Evolutionary conservation across 2,797 vertebrate genomes (phyloP).

Genomic region (Aselliscus stoliczkanus): DNA sequence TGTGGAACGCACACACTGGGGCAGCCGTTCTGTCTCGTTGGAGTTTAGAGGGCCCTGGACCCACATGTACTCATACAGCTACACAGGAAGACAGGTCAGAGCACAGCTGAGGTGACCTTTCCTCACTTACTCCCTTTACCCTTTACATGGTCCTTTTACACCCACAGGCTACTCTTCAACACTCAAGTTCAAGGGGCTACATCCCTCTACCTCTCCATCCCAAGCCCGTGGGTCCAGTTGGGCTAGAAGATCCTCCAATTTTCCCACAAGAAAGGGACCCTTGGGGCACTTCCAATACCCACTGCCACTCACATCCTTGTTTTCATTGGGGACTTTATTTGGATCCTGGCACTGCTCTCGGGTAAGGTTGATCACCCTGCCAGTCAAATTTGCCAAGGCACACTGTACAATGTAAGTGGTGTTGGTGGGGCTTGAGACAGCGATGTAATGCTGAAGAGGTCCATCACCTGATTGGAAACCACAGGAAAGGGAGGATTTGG

Average conservation of each 20-base stretch:
- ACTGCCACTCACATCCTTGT: slow-evolving; percentile 84
- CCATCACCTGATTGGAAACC: slow-evolving; percentile 77
- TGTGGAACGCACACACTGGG: slow-evolving; percentile 85
- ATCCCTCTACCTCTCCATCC: not conserved
- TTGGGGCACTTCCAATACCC: not conserved
- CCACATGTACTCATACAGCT: slow-evolving; percentile 90
- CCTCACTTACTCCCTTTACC: not conserved
- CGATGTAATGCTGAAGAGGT: slow-evolving; percentile 90
- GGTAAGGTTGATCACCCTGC: slow-evolving; percentile 83
- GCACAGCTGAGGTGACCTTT: not conserved
- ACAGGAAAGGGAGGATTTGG: not conserved
- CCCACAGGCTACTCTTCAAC: not conserved
- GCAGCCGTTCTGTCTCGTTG: slow-evolving; percentile 81
- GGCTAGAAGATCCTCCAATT: not conserved
- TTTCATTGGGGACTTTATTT: slow-evolving; percentile 77
- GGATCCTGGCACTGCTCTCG: slow-evolving; percentile 87
- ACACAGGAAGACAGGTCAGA: not conserved
- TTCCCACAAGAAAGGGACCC: not conserved
- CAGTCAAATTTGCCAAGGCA: slow-evolving; percentile 91
- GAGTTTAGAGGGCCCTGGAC: slow-evolving; percentile 84
- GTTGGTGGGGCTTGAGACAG: slow-evolving; percentile 79
- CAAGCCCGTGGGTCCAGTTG: not conserved
- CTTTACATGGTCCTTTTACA: not conserved
- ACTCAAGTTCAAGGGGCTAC: not conserved
- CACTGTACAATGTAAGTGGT: slow-evolving; percentile 85